These are phyloP conservation scores for Zygaena filipendulae DNA, from an alignment of 2,888 invertebrate species.

Conservation along the genomic window DNA sequence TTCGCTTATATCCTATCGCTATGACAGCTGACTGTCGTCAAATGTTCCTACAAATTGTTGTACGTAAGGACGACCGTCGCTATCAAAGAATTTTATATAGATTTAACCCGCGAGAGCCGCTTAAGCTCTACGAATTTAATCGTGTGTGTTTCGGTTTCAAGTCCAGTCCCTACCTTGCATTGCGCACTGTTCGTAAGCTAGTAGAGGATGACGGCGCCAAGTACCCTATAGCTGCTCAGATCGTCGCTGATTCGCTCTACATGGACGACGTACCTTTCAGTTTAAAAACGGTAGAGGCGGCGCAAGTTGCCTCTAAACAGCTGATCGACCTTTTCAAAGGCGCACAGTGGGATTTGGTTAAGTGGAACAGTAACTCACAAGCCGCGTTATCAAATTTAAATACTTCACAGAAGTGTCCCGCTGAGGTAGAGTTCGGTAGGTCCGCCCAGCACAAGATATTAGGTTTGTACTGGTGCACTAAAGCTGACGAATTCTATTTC, in stretches of 20 bases:
- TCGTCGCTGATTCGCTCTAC: slow-evolving; percentile 4
- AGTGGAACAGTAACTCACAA: slow-evolving; percentile 6
- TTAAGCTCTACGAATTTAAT: slow-evolving; percentile 2
- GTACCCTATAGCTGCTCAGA: slow-evolving; percentile 1
- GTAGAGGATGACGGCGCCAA: no score
- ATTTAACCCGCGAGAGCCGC: slow-evolving; percentile 1
- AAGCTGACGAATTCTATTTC: slow-evolving; percentile 6
- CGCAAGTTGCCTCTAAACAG: slow-evolving; percentile 2
- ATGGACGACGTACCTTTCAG: slow-evolving; percentile 8
- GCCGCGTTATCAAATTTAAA: slow-evolving; percentile 5
- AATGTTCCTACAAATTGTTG: slow-evolving; percentile 15
- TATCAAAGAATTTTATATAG: slow-evolving; percentile 11
- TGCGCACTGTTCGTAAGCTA: no score
- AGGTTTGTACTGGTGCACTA: slow-evolving; percentile 7
- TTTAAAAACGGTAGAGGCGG: slow-evolving; percentile 1
- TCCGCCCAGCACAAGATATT: slow-evolving; percentile 4
- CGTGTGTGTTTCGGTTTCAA: slow-evolving; percentile 2
- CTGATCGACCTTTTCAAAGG: slow-evolving; percentile 6
- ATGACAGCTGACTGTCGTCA: slow-evolving; percentile 16
- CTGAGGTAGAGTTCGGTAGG: slow-evolving; percentile 6
- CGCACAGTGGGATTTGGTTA: slow-evolving; percentile 6
- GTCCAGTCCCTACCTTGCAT: slow-evolving; percentile 5
- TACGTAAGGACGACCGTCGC: slow-evolving; percentile 11
- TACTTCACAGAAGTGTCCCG: slow-evolving; percentile 4
- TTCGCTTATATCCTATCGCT: slow-evolving; percentile 13